A percentile compares a stretch with the other conserved stretches of the same genome.
phyloP scores from a whole-genome alignment of 1,140 invertebrate species.

The Lordiphosa mommai region DNA sequence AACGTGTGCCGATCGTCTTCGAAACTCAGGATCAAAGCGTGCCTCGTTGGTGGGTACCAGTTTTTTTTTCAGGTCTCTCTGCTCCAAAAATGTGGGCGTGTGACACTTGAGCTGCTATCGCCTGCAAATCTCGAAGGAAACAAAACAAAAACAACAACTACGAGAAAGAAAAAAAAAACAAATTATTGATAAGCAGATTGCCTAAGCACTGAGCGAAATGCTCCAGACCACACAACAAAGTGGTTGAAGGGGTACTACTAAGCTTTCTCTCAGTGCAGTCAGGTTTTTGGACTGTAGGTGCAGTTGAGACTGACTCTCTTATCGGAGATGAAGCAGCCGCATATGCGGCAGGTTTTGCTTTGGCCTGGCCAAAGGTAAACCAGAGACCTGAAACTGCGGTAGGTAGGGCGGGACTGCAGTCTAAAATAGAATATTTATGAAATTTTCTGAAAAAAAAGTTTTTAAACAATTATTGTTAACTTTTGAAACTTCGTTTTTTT shows the following conservation, averaged over 20 bases:
- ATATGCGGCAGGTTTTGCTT: too few species aligned
- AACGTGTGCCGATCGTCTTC: slow-evolving; percentile 64
- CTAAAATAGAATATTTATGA: not conserved
- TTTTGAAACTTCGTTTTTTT: too few species aligned
- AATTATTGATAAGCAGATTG: slow-evolving; percentile 77
- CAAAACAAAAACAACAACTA: not conserved
- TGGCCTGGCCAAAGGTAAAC: slow-evolving; percentile 23
- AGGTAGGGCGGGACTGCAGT: slow-evolving; percentile 27
- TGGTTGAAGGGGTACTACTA: not conserved
- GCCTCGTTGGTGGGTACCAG: slow-evolving; percentile 68
- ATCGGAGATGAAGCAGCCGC: slow-evolving; percentile 71
- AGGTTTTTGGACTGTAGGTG: slow-evolving; percentile 57
- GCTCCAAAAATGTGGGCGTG: slow-evolving; percentile 77
- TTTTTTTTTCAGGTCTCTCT: slow-evolving; percentile 42
- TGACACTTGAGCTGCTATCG: slow-evolving; percentile 72
- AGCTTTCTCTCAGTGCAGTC: slow-evolving; percentile 56
- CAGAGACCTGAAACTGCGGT: slow-evolving; percentile 43
- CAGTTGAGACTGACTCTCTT: slow-evolving; percentile 51
- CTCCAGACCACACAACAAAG: slow-evolving; percentile 11
- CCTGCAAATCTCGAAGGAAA: slow-evolving; percentile 49
- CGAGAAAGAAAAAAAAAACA: slow-evolving; percentile 46
- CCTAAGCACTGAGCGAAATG: slow-evolving; percentile 52
- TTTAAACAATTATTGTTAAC: too few species aligned
- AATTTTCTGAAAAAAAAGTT: too few species aligned
- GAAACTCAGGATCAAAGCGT: slow-evolving; percentile 59